Percentiles rank a stretch among this genome's conserved stretches.
Conservation (phyloP, 2,113 vertebrate species). For the Poeciliopsis prolifica region DNA sequence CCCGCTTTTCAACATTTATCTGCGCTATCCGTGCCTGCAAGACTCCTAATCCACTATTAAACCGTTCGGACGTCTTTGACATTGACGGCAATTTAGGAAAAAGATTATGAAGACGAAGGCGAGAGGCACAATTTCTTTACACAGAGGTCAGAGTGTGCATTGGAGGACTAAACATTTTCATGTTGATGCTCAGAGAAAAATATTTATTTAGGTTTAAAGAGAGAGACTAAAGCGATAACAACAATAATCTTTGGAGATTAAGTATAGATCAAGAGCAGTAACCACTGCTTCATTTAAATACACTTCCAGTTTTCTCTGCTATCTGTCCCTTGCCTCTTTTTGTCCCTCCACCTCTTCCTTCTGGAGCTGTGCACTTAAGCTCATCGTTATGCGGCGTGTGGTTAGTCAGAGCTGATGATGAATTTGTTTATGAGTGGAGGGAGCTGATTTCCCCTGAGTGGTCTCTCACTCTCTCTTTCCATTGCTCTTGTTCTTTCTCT, state of each 20-base stretch:
- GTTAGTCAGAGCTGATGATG: slow-evolving; percentile 83
- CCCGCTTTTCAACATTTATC: slow-evolving; percentile 32
- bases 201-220: not conserved
- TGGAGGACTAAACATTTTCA: not conserved
- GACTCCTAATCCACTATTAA: not conserved
- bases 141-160: not conserved
- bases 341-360: slow-evolving; percentile 30
- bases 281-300: slow-evolving; percentile 12
- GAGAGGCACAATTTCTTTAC: not conserved
- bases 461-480: slow-evolving; percentile 55
- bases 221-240: not conserved
- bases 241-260: slow-evolving; percentile 8
- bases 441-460: slow-evolving; percentile 83
- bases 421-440: slow-evolving; percentile 83
- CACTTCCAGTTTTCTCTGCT: slow-evolving; percentile 30
- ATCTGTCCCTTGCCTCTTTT: slow-evolving; percentile 34
- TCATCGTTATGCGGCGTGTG: slow-evolving; percentile 79
- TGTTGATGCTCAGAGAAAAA: not conserved
- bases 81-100: slow-evolving; percentile 1
- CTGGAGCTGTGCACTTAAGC: slow-evolving; percentile 71
- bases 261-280: slow-evolving; percentile 17
- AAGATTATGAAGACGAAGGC: not conserved
- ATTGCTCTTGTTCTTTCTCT: slow-evolving; percentile 41
- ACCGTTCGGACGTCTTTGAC: slow-evolving; percentile 3
- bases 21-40: slow-evolving; percentile 10